These are phyloP conservation scores for Brachionus asplanchnoidis DNA, from an alignment of 1,140 invertebrate genomes.

Conservation along the genomic window DNA sequence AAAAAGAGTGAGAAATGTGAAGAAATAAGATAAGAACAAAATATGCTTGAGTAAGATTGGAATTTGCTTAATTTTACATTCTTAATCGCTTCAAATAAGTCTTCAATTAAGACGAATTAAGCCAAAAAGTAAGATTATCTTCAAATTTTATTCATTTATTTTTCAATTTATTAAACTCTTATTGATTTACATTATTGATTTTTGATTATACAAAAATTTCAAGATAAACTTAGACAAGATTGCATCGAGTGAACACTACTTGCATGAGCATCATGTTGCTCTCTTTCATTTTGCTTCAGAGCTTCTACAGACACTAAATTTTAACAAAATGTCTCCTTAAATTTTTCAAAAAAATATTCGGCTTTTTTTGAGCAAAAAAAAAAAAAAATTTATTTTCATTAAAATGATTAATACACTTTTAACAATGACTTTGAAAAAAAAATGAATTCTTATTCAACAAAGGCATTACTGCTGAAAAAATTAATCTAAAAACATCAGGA, in stretches of 20 bases:
- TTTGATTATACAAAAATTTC: not conserved
- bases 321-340: too few species aligned
- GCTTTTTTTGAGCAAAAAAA: too few species aligned
- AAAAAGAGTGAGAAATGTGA: not conserved
- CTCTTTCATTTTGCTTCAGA: too few species aligned
- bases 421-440: too few species aligned
- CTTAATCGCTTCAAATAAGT: not conserved
- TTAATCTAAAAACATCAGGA: not conserved
- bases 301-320: too few species aligned
- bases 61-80: constrained; percentile 1
- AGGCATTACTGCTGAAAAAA: too few species aligned
- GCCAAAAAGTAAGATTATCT: not conserved
- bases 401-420: not conserved
- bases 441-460: too few species aligned
- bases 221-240: not conserved
- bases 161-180: not conserved
- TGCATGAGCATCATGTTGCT: not conserved
- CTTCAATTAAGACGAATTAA: not conserved
- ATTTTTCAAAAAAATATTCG: too few species aligned
- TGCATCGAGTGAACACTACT: not conserved
- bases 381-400: not conserved
- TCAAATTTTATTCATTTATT: constrained; percentile 6
- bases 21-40: not conserved
- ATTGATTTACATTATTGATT: constrained; percentile 5
- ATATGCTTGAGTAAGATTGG: not conserved